phyloP scores from a whole-genome alignment of 2,797 vertebrate species.

The Sebastes flavidus region DNA sequence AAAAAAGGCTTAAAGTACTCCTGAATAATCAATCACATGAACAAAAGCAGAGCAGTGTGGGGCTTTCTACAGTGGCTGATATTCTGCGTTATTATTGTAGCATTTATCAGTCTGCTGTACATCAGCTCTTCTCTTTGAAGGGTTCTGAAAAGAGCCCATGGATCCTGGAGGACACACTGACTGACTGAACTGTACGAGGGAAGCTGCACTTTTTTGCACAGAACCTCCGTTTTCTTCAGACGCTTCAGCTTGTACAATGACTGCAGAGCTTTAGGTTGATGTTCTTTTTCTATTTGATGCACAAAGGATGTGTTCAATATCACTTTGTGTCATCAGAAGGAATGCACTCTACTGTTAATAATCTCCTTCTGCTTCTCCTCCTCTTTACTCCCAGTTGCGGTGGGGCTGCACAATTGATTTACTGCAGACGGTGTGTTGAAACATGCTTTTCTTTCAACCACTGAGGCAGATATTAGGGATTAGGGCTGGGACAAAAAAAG shows the following conservation, averaged over 20 bases:
- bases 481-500: neutral
- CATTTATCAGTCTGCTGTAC: neutral
- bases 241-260: slow-evolving; percentile 15
- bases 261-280: slow-evolving; percentile 33
- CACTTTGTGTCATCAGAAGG: slow-evolving; percentile 49
- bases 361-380: slow-evolving; percentile 1
- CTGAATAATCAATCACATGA: neutral
- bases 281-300: slow-evolving; percentile 36
- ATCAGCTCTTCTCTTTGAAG: neutral
- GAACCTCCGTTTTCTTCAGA: slow-evolving; percentile 56
- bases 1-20: neutral
- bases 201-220: slow-evolving; percentile 77
- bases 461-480: neutral
- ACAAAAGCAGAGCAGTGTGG: neutral
- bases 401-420: neutral
- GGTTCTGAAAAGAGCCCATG: slow-evolving; percentile 6
- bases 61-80: slow-evolving; percentile 7
- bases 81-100: neutral
- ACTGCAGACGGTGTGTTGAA: neutral
- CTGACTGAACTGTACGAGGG: slow-evolving; percentile 35
- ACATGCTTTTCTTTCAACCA: neutral
- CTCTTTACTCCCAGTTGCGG: neutral
- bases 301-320: slow-evolving; percentile 32
- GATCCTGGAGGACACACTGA: slow-evolving; percentile 8
- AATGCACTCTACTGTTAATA: slow-evolving; percentile 37